Percentiles rank a stretch among this genome's conserved stretches.
phyloP scores from a whole-genome alignment of 2,113 vertebrate species.

The Heliornis fulica region DNA sequence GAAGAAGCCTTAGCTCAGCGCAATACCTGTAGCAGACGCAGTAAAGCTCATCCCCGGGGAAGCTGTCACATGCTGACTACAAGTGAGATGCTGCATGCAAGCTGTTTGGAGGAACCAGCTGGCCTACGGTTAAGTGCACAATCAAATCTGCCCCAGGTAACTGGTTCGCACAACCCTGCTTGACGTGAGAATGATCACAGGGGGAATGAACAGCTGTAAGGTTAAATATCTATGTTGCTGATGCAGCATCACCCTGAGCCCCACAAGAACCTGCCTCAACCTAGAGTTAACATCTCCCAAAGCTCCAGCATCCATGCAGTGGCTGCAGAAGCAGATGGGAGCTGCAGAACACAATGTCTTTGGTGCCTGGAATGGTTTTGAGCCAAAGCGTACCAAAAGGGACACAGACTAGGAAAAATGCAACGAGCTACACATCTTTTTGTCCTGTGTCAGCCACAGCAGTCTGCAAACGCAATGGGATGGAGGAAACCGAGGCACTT shows the following conservation, averaged over 20 bases:
- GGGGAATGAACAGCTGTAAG: not conserved
- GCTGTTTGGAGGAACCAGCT: not conserved
- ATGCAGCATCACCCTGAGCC: not conserved
- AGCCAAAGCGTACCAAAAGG: not conserved
- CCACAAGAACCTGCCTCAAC: not conserved
- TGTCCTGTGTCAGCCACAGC: not conserved
- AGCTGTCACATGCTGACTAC: not conserved
- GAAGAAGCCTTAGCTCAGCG: not conserved
- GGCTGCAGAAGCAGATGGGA: not conserved
- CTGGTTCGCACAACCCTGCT: not conserved
- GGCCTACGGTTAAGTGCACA: not conserved
- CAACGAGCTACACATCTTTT: not conserved
- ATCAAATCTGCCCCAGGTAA: not conserved
- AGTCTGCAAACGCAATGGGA: fast-evolving
- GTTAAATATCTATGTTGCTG: not conserved
- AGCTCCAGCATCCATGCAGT: fast-evolving
- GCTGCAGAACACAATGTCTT: not conserved
- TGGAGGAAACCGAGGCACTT: not conserved
- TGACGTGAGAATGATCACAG: not conserved
- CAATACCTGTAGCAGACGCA: not conserved
- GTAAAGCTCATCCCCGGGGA: not conserved
- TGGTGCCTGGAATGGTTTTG: not conserved
- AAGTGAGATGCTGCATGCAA: not conserved
- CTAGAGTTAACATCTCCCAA: not conserved
- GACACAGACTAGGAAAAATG: not conserved